These are phyloP conservation scores for Nomia melanderi DNA, from an alignment of 1,140 invertebrate species.

Conservation along the genomic window DNA sequence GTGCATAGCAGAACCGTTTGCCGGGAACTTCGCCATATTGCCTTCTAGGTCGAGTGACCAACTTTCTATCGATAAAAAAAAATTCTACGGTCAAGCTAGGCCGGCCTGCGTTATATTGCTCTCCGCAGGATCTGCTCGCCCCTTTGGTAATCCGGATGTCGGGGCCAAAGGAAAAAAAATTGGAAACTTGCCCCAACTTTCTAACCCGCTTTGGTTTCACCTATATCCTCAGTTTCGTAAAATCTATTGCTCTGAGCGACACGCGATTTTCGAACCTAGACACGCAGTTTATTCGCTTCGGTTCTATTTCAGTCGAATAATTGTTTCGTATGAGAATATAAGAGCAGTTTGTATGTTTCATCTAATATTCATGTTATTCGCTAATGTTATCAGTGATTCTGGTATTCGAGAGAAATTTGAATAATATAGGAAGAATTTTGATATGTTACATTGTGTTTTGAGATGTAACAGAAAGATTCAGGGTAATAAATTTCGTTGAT, in stretches of 20 bases:
- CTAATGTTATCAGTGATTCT: too few relatives aligned
- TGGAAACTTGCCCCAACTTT: slow-evolving; percentile 64
- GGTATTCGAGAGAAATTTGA: too few relatives aligned
- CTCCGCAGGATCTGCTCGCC: background rate
- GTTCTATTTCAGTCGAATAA: too few relatives aligned
- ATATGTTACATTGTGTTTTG: too few relatives aligned
- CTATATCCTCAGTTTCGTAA: slow-evolving; percentile 36
- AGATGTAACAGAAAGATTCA: too few relatives aligned
- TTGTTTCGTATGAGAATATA: too few relatives aligned
- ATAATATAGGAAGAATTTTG: too few relatives aligned
- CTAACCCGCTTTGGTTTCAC: slow-evolving; percentile 52
- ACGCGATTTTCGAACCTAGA: slow-evolving; percentile 3
- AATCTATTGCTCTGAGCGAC: background rate
- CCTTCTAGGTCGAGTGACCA: slow-evolving; percentile 32
- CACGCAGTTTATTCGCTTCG: too few relatives aligned
- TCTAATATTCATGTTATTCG: too few relatives aligned
- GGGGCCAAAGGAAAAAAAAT: slow-evolving; percentile 61
- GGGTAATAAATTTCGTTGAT: too few relatives aligned
- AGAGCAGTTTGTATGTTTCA: too few relatives aligned
- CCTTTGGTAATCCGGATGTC: slow-evolving; percentile 35
- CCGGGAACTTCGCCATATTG: background rate
- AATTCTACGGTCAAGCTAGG: slow-evolving; percentile 36
- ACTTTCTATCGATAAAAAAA: slow-evolving; percentile 70
- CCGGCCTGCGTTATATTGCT: background rate
- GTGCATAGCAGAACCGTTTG: background rate